Conservation (phyloP, 2,113 vertebrate species). For the Cygnus buccinator region DNA sequence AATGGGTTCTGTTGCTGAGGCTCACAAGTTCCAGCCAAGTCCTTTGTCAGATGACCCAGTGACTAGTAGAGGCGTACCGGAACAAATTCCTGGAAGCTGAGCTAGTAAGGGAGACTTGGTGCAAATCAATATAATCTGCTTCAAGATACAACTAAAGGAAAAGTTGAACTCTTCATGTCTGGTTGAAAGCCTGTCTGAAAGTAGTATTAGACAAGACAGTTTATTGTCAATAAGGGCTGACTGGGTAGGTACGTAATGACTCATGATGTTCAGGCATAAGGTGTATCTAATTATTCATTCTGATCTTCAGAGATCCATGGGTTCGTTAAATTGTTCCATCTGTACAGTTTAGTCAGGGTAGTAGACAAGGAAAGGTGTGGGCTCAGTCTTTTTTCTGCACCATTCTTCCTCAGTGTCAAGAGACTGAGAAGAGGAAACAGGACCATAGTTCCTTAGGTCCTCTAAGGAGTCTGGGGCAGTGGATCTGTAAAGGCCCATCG, state of each 20-base stretch:
- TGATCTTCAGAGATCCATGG: not conserved
- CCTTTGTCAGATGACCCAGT: not conserved
- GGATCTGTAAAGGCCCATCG: slow-evolving; percentile 39
- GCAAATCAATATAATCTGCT: not conserved
- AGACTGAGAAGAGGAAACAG: slow-evolving; percentile 63
- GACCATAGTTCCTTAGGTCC: slow-evolving; percentile 54
- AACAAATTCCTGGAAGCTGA: not conserved
- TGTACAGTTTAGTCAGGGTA: slow-evolving; percentile 32
- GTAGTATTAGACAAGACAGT: not conserved
- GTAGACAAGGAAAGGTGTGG: slow-evolving; percentile 33
- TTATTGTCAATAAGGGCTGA: not conserved
- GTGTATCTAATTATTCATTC: not conserved
- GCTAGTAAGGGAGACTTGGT: not conserved
- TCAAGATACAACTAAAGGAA: not conserved
- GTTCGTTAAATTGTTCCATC: slow-evolving; percentile 23
- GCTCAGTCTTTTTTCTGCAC: slow-evolving; percentile 59
- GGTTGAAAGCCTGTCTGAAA: not conserved
- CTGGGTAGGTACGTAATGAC: not conserved
- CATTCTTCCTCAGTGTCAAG: slow-evolving; percentile 64
- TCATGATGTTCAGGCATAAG: not conserved
- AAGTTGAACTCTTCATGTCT: not conserved
- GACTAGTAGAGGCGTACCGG: not conserved
- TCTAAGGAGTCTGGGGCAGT: slow-evolving; percentile 24
- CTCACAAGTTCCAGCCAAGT: not conserved
- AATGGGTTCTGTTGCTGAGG: not conserved